These are phyloP conservation scores for Eulemur rubriventer DNA, from an alignment of 2,797 vertebrate genomes.

Conservation along the genomic window DNA sequence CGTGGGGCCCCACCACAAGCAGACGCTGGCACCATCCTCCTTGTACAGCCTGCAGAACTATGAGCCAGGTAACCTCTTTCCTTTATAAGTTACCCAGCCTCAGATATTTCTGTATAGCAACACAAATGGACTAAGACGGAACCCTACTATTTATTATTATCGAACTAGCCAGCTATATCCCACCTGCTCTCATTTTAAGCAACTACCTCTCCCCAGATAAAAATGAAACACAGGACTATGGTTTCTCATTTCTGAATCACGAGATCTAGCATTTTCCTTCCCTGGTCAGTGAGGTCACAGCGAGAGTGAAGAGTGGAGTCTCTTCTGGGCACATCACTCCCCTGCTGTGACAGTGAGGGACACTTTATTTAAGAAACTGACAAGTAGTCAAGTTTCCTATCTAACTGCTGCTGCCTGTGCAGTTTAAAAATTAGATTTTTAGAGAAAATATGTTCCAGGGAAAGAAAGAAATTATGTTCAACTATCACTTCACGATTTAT, in stretches of 20 bases:
- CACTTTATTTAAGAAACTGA: conserved; percentile 72
- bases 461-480: conserved; percentile 78
- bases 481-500: conserved; percentile 67
- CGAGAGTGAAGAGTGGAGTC: conserved; percentile 17
- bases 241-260: background rate
- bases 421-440: conserved; percentile 79
- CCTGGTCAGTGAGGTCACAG: background rate
- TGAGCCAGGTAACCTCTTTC: background rate
- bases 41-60: background rate
- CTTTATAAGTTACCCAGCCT: background rate
- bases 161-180: background rate
- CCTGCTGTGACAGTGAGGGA: conserved; percentile 46
- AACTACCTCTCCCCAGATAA: background rate
- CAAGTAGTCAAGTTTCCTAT: conserved; percentile 68
- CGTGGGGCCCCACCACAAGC: background rate
- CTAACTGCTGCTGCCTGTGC: conserved; percentile 49
- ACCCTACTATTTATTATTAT: background rate
- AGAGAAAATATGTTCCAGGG: conserved; percentile 72
- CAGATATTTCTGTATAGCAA: background rate
- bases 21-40: background rate
- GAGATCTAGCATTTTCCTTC: conserved; percentile 42
- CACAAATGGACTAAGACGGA: background rate
- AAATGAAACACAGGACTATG: conserved; percentile 11
- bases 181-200: background rate
- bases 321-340: background rate